Evolutionary conservation across 2,113 vertebrate species (phyloP), one percentile per base, ranked within the genome.

Genomic region (Nasalis larvatus): DNA sequence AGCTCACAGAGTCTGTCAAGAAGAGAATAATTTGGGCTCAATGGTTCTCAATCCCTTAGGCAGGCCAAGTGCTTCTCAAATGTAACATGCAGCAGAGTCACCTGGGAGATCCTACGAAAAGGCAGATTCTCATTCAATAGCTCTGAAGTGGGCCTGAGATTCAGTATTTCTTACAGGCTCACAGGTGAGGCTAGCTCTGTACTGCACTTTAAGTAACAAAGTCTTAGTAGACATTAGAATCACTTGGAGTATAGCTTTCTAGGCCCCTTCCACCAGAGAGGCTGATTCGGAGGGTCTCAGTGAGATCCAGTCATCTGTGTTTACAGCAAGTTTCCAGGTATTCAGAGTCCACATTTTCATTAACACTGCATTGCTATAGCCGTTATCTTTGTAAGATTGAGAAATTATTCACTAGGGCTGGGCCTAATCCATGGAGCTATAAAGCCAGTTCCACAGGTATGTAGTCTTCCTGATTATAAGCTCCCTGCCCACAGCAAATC

Each of bases 401-500:
- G 68, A 89, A 74, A 42, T 18, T 0, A 0, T 77, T 84, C 66
- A n/a, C 49, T 81, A 40, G 30, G 20, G 8, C 42, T 87, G 40
- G 18, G 25, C 42, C 17, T 25, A 68, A n/a, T 45, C 35, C 73
- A 8, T 12, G 21, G 18, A 91, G 54, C 76, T 71, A 42, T 84
- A 45, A 89, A 90, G 17, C 86, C 40, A 17, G 13, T 74, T 86
- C 23, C 14, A 60, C 73, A 30, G 8, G n/a, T 93, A 63, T 45
- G 18, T 68, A 14, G 25, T 84, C 84, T 86, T 84, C 68, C 84
- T 47, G 20, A n/a, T 71, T 37, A 27, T 16, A 73, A 85, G 8
- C 68, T 83, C 71, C 35, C 40, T 74, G 35, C 37, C 45, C 49
- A 32, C 2, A 91, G 83, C 73, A 97, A 94, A 97, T 91, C 25